Base-by-base conservation (phyloP, 1,140 invertebrate genomes). In the Papilio glaucus region DNA sequence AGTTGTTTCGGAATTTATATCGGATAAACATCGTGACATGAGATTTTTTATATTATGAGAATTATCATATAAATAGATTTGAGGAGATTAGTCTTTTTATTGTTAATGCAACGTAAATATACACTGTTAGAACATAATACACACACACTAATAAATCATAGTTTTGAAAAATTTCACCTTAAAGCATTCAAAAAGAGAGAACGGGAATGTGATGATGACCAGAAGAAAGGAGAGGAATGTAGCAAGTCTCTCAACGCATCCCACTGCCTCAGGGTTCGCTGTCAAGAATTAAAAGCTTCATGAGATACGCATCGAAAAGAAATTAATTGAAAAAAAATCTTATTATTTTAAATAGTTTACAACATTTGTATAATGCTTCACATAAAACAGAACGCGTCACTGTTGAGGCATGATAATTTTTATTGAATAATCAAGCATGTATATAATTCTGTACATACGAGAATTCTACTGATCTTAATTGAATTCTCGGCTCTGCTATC, bases 121-220 rank as follows among this genome's bases (percentile, higher is more conserved):
- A n/a, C n/a, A n/a, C n/a, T 49, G 7, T 49, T 49, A 49, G 18
- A 2, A 49, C 45, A 49, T 21, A 49, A 5, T 7, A 4, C 5
- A 42, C 2, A 42, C 2, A 8, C 49, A 57, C 10, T 10, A 9
- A 26, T 26, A 24, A 13, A 24, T 49, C 3, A 4, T 57, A 9
- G 3, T 24, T 33, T 33, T 33, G 6, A 33, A 33, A 33, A 57
- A 53, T 62, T 60, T 74, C 84, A 91, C 90, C 94, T 98, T 98
- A 87, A 98, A 97, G 87, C 96, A 97, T 90, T 97, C 95, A 90
- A 97, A 97, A 18, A 98, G 91, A 18, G 97, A 97, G 82, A 98
- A 96, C 8, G 97, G 97, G 72, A 98, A 95, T 13, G 97, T 98
- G 29, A 97, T 87, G 74, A 98, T 94, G 79, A 98, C 94, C 10